Evolutionary conservation across 2,797 vertebrate species (phyloP).

Genomic region (Myotis pilosus): DNA sequence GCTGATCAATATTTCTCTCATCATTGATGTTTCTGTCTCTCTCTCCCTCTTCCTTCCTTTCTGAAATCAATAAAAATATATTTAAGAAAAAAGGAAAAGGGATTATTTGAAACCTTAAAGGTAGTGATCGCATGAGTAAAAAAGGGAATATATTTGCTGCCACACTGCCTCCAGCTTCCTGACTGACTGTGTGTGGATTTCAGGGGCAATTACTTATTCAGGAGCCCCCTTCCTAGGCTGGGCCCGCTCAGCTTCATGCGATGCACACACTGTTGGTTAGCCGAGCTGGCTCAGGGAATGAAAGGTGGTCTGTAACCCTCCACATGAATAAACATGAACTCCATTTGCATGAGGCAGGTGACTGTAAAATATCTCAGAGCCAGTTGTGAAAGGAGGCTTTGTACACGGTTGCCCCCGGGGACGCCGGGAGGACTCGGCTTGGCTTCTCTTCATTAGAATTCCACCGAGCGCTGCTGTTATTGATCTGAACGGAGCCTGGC

Average conservation of each 20-base stretch:
- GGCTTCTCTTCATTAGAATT: slow-evolving; percentile 76
- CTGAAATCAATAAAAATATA: too few species aligned
- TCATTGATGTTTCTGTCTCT: too few species aligned
- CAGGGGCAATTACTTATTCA: slow-evolving; percentile 61
- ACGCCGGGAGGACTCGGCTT: neutral
- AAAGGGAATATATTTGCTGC: neutral
- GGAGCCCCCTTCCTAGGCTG: slow-evolving; percentile 20
- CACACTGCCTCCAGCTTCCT: slow-evolving; percentile 34
- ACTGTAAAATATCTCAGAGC: slow-evolving; percentile 73
- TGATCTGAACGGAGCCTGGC: slow-evolving; percentile 60
- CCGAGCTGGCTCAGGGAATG: slow-evolving; percentile 69
- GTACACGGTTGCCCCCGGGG: slow-evolving; percentile 34
- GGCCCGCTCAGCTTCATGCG: slow-evolving; percentile 9
- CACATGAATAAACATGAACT: slow-evolving; percentile 73
- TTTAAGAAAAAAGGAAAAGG: neutral
- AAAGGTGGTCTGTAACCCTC: slow-evolving; percentile 78
- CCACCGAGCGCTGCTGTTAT: slow-evolving; percentile 53
- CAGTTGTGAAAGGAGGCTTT: slow-evolving; percentile 73
- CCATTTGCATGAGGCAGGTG: slow-evolving; percentile 77
- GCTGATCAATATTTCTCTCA: too few species aligned
- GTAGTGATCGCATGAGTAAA: neutral
- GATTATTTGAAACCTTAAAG: slow-evolving; percentile 10
- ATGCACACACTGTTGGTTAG: slow-evolving; percentile 50
- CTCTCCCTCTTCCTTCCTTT: too few species aligned
- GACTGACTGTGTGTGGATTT: slow-evolving; percentile 50